Evolutionary conservation across 1,140 invertebrate species (phyloP).

Genomic region (Bombus vancouverensis): DNA sequence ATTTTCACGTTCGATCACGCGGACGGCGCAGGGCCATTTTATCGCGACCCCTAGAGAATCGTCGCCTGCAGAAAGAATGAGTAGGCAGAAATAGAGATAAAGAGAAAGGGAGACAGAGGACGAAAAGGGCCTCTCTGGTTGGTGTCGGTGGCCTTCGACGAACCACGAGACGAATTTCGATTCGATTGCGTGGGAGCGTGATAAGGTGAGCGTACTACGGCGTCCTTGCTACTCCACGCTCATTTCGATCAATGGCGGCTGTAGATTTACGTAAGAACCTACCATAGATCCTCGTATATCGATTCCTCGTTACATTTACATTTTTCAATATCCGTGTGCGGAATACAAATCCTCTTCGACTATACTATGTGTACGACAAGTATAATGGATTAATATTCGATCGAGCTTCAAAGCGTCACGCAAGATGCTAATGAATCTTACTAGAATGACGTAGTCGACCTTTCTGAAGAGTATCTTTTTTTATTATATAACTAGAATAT

Average conservation of each 20-base stretch:
- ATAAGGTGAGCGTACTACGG: constrained; percentile 59
- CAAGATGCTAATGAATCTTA: constrained; percentile 8
- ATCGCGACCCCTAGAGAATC: constrained; percentile 41
- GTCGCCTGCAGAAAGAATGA: neutral
- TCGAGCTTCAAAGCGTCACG: neutral
- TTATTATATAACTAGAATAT: neutral
- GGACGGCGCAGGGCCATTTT: constrained; percentile 52
- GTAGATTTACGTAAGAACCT: constrained; percentile 28
- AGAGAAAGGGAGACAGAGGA: neutral
- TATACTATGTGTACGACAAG: neutral
- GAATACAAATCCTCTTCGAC: neutral
- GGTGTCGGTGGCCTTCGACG: constrained; percentile 61
- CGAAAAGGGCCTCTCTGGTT: constrained; percentile 25
- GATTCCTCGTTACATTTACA: neutral
- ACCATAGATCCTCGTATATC: neutral
- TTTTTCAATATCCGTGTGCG: neutral
- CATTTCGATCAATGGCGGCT: constrained; percentile 19
- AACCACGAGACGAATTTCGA: constrained; percentile 56
- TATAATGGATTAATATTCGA: neutral
- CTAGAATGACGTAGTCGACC: neutral
- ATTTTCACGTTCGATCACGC: constrained; percentile 73
- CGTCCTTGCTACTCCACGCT: constrained; percentile 31
- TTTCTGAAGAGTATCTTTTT: neutral
- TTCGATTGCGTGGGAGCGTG: constrained; percentile 61
- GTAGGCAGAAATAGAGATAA: constrained; percentile 6